These are phyloP conservation scores for Tokudaia muenninki DNA, from an alignment of 2,797 vertebrate genomes.

Conservation along the genomic window DNA sequence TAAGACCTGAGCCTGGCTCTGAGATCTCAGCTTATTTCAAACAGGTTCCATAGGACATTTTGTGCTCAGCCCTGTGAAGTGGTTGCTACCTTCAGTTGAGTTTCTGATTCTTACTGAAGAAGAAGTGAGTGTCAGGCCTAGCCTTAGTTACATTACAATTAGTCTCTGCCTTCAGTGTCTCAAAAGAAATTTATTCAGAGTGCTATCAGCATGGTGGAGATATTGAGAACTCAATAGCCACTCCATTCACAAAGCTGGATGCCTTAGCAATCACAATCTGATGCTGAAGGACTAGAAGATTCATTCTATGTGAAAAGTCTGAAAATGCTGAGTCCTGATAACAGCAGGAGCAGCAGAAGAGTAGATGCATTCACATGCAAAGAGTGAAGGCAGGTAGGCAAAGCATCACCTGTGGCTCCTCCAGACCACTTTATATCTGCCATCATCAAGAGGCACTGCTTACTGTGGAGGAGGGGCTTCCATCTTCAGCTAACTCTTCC, in stretches of 20 bases:
- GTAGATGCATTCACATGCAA: neutral
- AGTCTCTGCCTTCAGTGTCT: neutral
- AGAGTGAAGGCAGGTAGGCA: neutral
- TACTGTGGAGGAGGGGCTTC: neutral
- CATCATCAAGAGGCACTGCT: neutral
- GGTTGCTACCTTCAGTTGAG: neutral
- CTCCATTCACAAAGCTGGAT: neutral
- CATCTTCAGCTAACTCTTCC: neutral
- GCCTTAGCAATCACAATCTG: neutral
- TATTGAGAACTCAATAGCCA: neutral
- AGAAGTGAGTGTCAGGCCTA: neutral
- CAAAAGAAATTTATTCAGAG: neutral
- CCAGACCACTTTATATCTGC: neutral
- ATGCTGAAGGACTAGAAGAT: neutral
- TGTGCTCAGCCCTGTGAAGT: neutral
- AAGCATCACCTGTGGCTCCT: neutral
- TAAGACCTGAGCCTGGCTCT: neutral
- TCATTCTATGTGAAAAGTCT: neutral
- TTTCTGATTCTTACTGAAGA: neutral
- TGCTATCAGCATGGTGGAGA: neutral
- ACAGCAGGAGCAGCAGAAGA: neutral
- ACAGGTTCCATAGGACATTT: neutral
- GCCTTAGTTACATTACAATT: neutral
- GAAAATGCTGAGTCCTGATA: neutral
- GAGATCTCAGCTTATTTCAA: neutral